Base-by-base conservation (phyloP, 2,113 vertebrate species). In the Phylloscopus whistleri region DNA sequence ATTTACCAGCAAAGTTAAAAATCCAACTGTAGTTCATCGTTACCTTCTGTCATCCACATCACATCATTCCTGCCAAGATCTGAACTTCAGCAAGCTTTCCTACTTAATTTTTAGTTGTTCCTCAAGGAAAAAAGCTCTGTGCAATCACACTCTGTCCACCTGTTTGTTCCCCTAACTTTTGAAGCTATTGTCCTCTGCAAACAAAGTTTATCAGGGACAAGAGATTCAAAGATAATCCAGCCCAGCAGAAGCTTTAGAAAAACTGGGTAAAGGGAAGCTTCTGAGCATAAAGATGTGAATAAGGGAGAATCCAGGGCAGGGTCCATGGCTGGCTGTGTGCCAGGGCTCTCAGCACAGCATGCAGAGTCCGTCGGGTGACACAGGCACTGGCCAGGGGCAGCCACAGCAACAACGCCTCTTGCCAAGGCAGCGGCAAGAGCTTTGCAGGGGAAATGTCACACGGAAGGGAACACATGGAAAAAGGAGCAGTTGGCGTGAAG, bases 101-200 rank as follows among this genome's bases (percentile, higher is more conserved):
- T 72, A 41, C 16, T 79, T 24, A 14, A 11, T 83, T 92, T 76
- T 81, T 0, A 87, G 37, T 26, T 80, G 51, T 6, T 90, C 28
- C 30, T 83, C 80, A 83, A 66, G 72, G 35, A 51, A 83, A 86
- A 94, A 95, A 87, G 41, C 77, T 93, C 86, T 92, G 83, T 86
- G 88, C 85, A 93, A 90, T 89, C 85, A 83, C 90, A 73, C 46
- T 59, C 46, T 30, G 58, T 49, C 48, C 39, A 78, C 39, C 30
- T 17, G 15, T 10, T 67, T 30, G 33, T 2, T 63, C 62, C 69
- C 56, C 44, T 60, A 82, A 87, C 37, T 41, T 91, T n/a, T 79
- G 74, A 96, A 96, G 51, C 66, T 82, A 14, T 56, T 95, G 92
- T 30, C 41, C 43, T 44, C 33, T 64, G 58, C 84, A 82, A 91